Evolutionary conservation across 2,113 vertebrate genomes (phyloP), one percentile per base, ranked within the genome.

Genomic region (Tragelaphus scriptus): DNA sequence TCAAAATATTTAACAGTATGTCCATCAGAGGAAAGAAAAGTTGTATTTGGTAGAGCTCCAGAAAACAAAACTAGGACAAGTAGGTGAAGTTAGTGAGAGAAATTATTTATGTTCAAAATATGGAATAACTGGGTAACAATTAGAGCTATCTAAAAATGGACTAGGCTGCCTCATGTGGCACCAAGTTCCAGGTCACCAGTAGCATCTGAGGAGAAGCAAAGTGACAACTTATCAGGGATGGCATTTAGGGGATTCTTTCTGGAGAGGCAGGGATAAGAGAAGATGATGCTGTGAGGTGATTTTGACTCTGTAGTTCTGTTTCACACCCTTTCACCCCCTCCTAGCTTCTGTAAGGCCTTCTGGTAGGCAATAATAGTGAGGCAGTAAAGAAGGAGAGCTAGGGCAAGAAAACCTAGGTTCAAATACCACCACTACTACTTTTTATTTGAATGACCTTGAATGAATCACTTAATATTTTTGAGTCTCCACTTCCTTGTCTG

Each of bases 21-120:
- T 32, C 75, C 77, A 81, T 56, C 80, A 95, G 15, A 86, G 90
- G 51, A 75, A 84, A 96, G 55, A 95, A 63, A 88, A 85, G 25
- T 56, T 75, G 65, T 85, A 80, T 51, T 90, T 93, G 53, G 58
- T 59, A 49, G 40, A 96, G 79, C 15, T 88, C 30, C 80, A 85
- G 65, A 90, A 93, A 91, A 92, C 30, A 97, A 53, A 97, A 95
- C 79, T 90, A 93, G 85, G 94, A 93, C 94, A 98, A 82, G 26
- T 53, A 84, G 86, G 68, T 92, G n/a, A 97, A 95, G 17, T 92
- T 85, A 95, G 30, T 16, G 47, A 95, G 53, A 85, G 58, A 96
- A 96, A 96, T 88, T 88, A 95, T 94, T 88, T 85, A 85, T 68
- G 44, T 55, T 98, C 63, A 88, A 94, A 97, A 92, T 93, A 85